These are phyloP conservation scores for Heliconius erato DNA, from an alignment of 2,888 invertebrate genomes.

Conservation along the genomic window DNA sequence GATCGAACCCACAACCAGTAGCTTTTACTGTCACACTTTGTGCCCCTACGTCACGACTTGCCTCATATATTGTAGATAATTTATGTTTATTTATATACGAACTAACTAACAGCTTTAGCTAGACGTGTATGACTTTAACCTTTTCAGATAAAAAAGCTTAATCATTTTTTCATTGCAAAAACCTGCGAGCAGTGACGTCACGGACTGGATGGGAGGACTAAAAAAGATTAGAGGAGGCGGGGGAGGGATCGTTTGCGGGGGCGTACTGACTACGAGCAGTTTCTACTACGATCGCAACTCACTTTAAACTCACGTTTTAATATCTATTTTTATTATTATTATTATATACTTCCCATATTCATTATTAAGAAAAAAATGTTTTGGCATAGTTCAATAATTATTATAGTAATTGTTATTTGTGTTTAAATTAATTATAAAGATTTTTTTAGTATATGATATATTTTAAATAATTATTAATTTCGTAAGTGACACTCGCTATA, in stretches of 20 bases:
- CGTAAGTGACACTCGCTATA: neutral
- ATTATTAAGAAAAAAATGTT: neutral
- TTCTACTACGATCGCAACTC: slow-evolving; percentile 62
- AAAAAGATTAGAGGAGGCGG: slow-evolving; percentile 77
- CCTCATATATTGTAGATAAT: neutral
- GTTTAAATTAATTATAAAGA: neutral
- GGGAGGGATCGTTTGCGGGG: slow-evolving; percentile 62
- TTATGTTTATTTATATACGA: slow-evolving; percentile 11
- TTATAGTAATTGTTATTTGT: neutral
- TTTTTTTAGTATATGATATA: neutral
- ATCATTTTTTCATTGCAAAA: slow-evolving; percentile 80
- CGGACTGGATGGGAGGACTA: slow-evolving; percentile 71
- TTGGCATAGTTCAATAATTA: neutral
- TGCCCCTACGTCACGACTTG: too few species aligned
- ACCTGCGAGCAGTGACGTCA: slow-evolving; percentile 82
- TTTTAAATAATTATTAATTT: neutral
- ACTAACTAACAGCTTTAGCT: slow-evolving; percentile 3
- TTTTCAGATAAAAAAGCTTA: slow-evolving; percentile 59
- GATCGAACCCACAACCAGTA: too few species aligned
- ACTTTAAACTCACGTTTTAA: slow-evolving; percentile 49
- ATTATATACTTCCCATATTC: neutral
- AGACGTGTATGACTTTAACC: slow-evolving; percentile 28
- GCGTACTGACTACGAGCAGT: slow-evolving; percentile 62
- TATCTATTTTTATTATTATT: neutral
- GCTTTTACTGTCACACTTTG: too few species aligned